Percentiles rank a stretch among this genome's conserved stretches.
These are phyloP conservation scores for Bradypodion pumilum DNA, from an alignment of 2,797 vertebrate genomes.

Conservation along the genomic window DNA sequence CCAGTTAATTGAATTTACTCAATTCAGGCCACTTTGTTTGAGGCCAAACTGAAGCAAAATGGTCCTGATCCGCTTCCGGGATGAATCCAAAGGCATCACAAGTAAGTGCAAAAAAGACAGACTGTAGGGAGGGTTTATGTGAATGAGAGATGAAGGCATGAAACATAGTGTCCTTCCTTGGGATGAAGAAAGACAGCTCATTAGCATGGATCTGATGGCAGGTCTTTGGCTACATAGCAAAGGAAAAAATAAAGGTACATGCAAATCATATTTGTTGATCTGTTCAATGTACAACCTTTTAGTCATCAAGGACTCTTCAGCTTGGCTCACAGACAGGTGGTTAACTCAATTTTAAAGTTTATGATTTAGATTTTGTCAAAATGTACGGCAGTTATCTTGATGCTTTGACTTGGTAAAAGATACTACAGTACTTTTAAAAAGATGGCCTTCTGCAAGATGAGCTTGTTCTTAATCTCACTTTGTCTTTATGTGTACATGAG, in stretches of 20 bases:
- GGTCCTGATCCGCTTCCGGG: too few species aligned
- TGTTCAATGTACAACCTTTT: conserved; percentile 28
- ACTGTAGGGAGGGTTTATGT: too few species aligned
- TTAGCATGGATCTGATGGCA: conserved; percentile 36
- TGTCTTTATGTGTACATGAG: not conserved
- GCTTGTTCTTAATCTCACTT: conserved; percentile 29
- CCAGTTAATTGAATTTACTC: too few species aligned
- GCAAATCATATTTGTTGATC: conserved; percentile 29
- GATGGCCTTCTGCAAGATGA: conserved; percentile 40
- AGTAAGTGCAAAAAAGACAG: too few species aligned
- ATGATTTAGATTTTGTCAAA: conserved; percentile 31
- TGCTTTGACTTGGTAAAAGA: conserved; percentile 79
- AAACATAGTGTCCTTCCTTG: conserved; percentile 27
- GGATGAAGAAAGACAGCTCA: conserved; percentile 17
- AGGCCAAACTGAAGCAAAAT: too few species aligned
- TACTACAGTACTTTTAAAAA: conserved; percentile 64
- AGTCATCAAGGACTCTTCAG: conserved; percentile 51
- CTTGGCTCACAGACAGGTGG: conserved; percentile 52
- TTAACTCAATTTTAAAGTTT: conserved; percentile 42
- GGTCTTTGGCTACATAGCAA: not conserved
- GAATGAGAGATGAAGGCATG: too few species aligned
- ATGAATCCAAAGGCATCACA: too few species aligned
- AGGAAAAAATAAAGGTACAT: not conserved
- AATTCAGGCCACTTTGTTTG: too few species aligned
- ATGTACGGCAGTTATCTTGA: conserved; percentile 65